Base-by-base conservation (phyloP, 2,113 vertebrate species). In the Rallus limicola region DNA sequence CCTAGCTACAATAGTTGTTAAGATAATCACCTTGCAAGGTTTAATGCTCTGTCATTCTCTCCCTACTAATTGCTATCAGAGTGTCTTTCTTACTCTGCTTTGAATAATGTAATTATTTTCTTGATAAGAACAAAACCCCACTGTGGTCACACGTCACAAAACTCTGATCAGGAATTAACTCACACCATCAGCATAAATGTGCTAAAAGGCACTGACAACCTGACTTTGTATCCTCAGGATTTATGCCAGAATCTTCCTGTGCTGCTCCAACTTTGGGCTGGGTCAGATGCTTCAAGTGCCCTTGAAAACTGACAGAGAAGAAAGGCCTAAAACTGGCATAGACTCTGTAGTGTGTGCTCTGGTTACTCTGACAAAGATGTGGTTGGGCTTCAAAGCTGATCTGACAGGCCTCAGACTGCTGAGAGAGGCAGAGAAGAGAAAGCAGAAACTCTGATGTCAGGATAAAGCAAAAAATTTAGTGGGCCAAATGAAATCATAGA, bases 301-400 rank as follows among this genome's bases (percentile, higher is more conserved):
- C 23, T 16, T 55, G 26, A 90, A 81, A 93, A 56, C 11, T 52
- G 55, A 6, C 28, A 82, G 31, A 38, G 85, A 80, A 85, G 18
- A 56, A 62, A 80, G 20, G 15, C 40, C 52, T n/a, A 20, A 86
- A 82, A 23, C 26, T 65, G 55, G 38, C 44, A 36, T 33, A 81
- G 25, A 26, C 5, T 67, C 53, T 1, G 0, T 10, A 44, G 40
- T 10, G 13, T 14, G 34, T 15, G 20, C 26, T 64, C 26, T 65
- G 71, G 19, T 92, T 44, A 50, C 38, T 59, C 5, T 36, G 67
- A n/a, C 29, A 48, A 82, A 80, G 62, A 9, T 20, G 46, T 12
- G 34, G 29, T 19, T 69, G 52, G 21, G 28, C 25, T 36, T 70
- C 56, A 40, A 0, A 0, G 46, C 29, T 50, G 24, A 63, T 53